Conservation (phyloP, 2,797 vertebrate genomes). For the Choloepus didactylus region DNA sequence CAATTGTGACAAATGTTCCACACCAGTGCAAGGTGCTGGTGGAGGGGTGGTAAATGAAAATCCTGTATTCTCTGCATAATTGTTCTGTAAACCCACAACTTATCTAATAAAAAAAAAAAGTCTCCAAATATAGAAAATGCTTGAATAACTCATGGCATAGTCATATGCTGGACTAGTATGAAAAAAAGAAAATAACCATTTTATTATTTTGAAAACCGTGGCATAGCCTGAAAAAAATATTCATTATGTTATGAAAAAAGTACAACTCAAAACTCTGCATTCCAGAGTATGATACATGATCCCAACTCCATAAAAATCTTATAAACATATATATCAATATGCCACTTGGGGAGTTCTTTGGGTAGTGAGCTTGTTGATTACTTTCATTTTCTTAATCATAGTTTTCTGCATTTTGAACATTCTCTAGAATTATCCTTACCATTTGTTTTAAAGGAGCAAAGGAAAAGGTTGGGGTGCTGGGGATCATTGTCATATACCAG, state of each 20-base stretch:
- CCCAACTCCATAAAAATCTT: not conserved
- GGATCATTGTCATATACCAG: not conserved
- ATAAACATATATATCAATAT: not conserved
- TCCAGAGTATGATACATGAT: not conserved
- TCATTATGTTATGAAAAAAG: not conserved
- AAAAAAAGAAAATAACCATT: not conserved
- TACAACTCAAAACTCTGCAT: not conserved
- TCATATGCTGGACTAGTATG: not conserved
- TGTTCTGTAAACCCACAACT: too few relatives aligned
- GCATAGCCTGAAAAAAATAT: not conserved
- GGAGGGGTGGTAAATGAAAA: too few relatives aligned
- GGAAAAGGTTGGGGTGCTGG: not conserved
- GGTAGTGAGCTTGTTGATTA: not conserved
- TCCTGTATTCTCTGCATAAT: too few relatives aligned
- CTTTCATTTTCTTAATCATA: not conserved
- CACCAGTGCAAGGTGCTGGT: too few relatives aligned
- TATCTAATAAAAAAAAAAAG: not conserved
- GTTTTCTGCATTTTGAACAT: not conserved
- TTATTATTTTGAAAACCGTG: not conserved
- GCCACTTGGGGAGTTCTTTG: not conserved
- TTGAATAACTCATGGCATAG: not conserved
- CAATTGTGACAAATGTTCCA: too few relatives aligned
- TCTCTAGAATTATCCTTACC: not conserved
- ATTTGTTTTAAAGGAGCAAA: not conserved
- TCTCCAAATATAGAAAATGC: not conserved